A percentile compares a stretch with the other conserved stretches of the same genome.
Conservation (phyloP, 2,113 vertebrate genomes). For the Choloepus hoffmanni region DNA sequence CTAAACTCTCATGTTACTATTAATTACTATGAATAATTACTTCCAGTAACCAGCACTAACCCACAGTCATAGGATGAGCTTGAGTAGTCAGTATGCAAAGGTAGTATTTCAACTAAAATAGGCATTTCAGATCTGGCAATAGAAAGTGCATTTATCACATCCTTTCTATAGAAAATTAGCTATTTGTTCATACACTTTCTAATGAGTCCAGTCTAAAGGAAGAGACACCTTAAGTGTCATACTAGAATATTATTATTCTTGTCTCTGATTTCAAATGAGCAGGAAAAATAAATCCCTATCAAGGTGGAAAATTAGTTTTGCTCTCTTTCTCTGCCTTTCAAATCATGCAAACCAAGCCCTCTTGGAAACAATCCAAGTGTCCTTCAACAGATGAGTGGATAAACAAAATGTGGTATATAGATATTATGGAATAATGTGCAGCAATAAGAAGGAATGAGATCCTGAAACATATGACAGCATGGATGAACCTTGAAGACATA, state of each 20-base stretch:
- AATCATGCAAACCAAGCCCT: constrained; percentile 35
- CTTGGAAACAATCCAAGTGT: background rate
- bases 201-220: constrained; percentile 19
- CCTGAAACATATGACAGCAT: too few species aligned
- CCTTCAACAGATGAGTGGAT: too few species aligned
- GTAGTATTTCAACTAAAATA: background rate
- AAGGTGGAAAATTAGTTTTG: too few species aligned
- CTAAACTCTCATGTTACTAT: background rate
- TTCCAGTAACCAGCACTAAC: background rate
- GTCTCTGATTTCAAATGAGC: constrained; percentile 6
- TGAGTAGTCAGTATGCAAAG: background rate
- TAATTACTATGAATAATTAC: constrained; percentile 37
- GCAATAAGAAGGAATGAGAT: too few species aligned
- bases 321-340: too few species aligned
- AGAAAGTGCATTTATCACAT: background rate
- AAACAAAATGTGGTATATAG: too few species aligned
- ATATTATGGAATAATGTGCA: too few species aligned
- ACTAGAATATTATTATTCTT: background rate
- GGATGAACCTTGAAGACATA: too few species aligned
- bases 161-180: background rate
- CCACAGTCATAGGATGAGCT: background rate
- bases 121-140: background rate
- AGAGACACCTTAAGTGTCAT: constrained; percentile 13
- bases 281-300: background rate
- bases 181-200: constrained; percentile 22